phyloP scores from a whole-genome alignment of 2,888 invertebrate species.

The Drosophila neutralis region DNA sequence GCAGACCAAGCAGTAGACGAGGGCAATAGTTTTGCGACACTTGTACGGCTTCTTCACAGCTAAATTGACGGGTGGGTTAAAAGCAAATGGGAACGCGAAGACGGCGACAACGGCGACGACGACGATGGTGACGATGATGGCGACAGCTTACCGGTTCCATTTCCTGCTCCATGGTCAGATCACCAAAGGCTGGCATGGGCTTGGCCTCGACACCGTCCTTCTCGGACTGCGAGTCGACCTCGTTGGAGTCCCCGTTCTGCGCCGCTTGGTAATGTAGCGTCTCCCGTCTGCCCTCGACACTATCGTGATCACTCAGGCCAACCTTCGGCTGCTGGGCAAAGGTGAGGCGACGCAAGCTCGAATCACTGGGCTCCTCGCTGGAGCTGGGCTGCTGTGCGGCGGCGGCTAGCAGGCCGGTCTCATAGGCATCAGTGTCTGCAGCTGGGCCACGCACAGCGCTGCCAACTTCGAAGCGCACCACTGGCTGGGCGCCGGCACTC shows the following conservation, averaged over 20 bases:
- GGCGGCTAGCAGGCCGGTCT: slow-evolving; percentile 52
- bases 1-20: slow-evolving; percentile 19
- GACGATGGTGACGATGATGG: slow-evolving; percentile 2
- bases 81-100: slow-evolving; percentile 17
- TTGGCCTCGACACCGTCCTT: slow-evolving; percentile 71
- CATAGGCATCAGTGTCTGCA: slow-evolving; percentile 45
- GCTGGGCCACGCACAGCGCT: slow-evolving; percentile 80
- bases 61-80: slow-evolving; percentile 26
- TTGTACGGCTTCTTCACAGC: slow-evolving; percentile 65
- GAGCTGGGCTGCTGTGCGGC: slow-evolving; percentile 69
- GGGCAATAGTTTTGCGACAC: slow-evolving; percentile 39
- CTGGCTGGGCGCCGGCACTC: slow-evolving; percentile 54
- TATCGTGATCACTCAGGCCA: slow-evolving; percentile 86
- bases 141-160: slow-evolving; percentile 84
- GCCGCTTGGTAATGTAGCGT: slow-evolving; percentile 79
- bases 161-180: slow-evolving; percentile 84
- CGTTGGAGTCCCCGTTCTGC: slow-evolving; percentile 85
- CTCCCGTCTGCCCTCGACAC: slow-evolving; percentile 83
- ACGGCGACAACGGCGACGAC: not conserved
- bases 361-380: slow-evolving; percentile 83
- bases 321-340: slow-evolving; percentile 86
- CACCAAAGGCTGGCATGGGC: slow-evolving; percentile 85
- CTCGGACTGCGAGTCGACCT: slow-evolving; percentile 84
- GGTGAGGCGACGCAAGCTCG: slow-evolving; percentile 85
- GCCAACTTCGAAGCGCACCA: slow-evolving; percentile 82